Evolutionary conservation across 2,797 vertebrate genomes (phyloP).

Genomic region (Harpagifer antarcticus): DNA sequence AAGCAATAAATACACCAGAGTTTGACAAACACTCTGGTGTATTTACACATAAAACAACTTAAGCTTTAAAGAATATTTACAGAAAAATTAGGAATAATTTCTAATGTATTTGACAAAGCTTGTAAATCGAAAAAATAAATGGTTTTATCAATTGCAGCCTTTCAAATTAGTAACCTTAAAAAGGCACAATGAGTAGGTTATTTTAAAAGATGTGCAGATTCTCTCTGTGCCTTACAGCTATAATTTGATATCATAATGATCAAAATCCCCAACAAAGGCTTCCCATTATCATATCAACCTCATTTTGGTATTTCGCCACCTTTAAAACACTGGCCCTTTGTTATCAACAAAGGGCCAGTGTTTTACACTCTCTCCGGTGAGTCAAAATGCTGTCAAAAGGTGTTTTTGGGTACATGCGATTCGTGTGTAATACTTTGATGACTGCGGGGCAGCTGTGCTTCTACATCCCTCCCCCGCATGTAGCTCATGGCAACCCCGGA

Average conservation of each 20-base stretch:
- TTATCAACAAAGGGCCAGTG: too few species aligned
- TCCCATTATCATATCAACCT: background rate
- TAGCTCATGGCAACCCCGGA: slow-evolving; percentile 28
- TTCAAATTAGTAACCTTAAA: too few species aligned
- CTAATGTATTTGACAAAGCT: too few species aligned
- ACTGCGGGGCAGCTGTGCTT: slow-evolving; percentile 34
- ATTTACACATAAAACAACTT: too few species aligned
- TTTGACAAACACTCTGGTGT: background rate
- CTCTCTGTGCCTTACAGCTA: too few species aligned
- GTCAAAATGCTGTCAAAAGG: background rate
- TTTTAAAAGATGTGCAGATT: too few species aligned
- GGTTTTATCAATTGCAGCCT: background rate
- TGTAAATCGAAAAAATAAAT: too few species aligned
- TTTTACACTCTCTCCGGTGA: too few species aligned
- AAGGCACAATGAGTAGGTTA: too few species aligned
- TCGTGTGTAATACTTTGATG: slow-evolving; percentile 14
- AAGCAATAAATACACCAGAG: too few species aligned
- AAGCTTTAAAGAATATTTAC: too few species aligned
- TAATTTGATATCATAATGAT: background rate
- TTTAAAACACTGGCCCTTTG: background rate
- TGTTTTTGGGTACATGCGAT: background rate
- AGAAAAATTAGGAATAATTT: too few species aligned
- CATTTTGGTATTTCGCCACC: background rate
- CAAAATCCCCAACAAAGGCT: background rate
- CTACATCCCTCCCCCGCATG: slow-evolving; percentile 31